Base-by-base conservation (phyloP, 2,797 vertebrate species). In the Sebastes dallii region DNA sequence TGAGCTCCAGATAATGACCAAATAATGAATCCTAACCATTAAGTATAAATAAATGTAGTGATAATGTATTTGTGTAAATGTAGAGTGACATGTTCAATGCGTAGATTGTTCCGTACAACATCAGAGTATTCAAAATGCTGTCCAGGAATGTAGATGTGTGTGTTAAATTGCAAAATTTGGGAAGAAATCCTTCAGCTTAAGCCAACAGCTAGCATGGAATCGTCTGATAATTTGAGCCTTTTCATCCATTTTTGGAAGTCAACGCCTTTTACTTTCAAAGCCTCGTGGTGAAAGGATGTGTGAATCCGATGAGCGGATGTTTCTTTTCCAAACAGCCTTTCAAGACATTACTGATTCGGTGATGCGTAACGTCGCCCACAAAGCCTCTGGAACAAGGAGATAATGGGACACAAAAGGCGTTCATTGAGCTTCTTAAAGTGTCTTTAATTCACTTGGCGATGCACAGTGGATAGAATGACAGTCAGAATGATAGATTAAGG, bases 351-450 rank as follows among this genome's bases (percentile, higher is more conserved):
- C 84, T 25, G 91, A 91, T 59, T 78, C 80, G 71, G 86, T 80
- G 91, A 94, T 91, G 94, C 89, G 85, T 90, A 92, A 89, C 89
- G 61, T 46, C 10, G 75, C 69, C 79, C 88, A 93, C 90, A 95
- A 93, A 90, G 92, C 84, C 84, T 78, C 87, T 92, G 91, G 91
- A 92, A 93, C 90, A 80, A 86, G 89, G 84, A 89, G 90, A 94
- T 94, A 93, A 93, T 91, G 83, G 90, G 71, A 81, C 56, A 94
- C 89, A 95, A 95, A 94, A 91, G 84, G 84, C 83, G 75, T 87
- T 86, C 88, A 90, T 90, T 89, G 89, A 95, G 91, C 93, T 91
- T 92, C 91, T 93, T 92, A 92, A 92, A 89, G 78, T 88, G 82
- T 79, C 85, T 94, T 93, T 86, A 93, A 94, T 94, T 92, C 90